These are phyloP conservation scores for Microtus richardsoni DNA, from an alignment of 2,113 vertebrate species.

Conservation along the genomic window DNA sequence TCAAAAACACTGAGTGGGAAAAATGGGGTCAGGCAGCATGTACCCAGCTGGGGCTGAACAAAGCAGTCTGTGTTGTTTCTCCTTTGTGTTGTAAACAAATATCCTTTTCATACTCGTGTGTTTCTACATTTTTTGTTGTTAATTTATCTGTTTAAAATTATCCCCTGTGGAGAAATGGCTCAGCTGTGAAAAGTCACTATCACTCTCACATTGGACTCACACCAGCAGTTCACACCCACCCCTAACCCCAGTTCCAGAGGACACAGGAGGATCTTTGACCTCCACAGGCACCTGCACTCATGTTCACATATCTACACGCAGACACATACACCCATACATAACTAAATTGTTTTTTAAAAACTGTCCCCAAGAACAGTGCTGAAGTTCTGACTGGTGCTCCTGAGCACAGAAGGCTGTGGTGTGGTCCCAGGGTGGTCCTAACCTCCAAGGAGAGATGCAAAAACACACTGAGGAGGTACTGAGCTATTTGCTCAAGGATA, in stretches of 20 bases:
- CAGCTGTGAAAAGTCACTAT: neutral
- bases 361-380: neutral
- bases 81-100: neutral
- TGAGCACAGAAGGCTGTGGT: neutral
- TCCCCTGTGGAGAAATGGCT: neutral
- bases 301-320: neutral
- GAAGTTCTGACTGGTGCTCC: neutral
- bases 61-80: neutral
- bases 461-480: neutral
- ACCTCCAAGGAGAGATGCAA: neutral
- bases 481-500: neutral
- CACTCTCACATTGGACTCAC: neutral
- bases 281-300: neutral
- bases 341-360: neutral
- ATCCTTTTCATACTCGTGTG: neutral
- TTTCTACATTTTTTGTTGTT: neutral
- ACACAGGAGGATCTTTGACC: neutral
- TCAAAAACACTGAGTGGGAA: neutral
- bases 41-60: neutral
- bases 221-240: neutral
- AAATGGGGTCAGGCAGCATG: fast-evolving
- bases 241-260: neutral
- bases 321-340: neutral
- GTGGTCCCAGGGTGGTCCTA: neutral
- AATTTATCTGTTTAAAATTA: neutral